Evolutionary conservation across 2,888 invertebrate genomes (phyloP), one percentile per base, ranked within the genome.

Genomic region (Orchesellides sinensis): DNA sequence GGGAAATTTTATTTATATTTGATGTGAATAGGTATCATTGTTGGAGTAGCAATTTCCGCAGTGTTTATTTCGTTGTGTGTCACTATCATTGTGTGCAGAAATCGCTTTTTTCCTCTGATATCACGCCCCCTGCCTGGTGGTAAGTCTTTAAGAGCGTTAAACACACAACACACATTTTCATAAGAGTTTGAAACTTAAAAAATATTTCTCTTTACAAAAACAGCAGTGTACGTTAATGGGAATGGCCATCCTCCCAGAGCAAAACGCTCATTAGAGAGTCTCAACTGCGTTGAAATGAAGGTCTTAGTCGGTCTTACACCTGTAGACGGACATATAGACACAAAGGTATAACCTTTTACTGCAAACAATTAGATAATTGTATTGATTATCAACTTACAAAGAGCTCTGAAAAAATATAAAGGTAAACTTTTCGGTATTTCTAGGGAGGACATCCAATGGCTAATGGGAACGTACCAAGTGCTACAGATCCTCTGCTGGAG

Each of bases 261-360:
- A 17, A 87, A 78, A 70, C 66, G 87, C 19, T 85, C 85, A 1
- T 63, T 87, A 23, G 87, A 87, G 59, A 84, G 85, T 54, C 81
- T 86, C 14, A 87, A 85, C 23, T 74, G 80, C 47, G 87, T 87
- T 32, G 87, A 87, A 40, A 86, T 87, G 87, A 87, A 87, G 69
- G 83, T 85, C 52, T 75, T 87, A 10, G 85, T 84, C 25, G 83
- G 83, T 29, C 32, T 84, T 49, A 78, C 84, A 17, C 66, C 81
- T 17, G 80, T 77, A 52, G 87, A 85, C 25, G 69, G 80, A 17
- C 83, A 84, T 69, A 65, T 84, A 19, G 87, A 87, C 63, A 87
- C 87, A n/a, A 87, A 87, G 81, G 85, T 84, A 74, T 12, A 45
- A 35, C 25, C 25, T 19, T 52, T 19, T 17, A 14, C 10, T 6